A percentile compares a stretch with the other conserved stretches of the same genome.
Conservation (phyloP, 2,888 invertebrate genomes). For the Ormyrus labotus region DNA sequence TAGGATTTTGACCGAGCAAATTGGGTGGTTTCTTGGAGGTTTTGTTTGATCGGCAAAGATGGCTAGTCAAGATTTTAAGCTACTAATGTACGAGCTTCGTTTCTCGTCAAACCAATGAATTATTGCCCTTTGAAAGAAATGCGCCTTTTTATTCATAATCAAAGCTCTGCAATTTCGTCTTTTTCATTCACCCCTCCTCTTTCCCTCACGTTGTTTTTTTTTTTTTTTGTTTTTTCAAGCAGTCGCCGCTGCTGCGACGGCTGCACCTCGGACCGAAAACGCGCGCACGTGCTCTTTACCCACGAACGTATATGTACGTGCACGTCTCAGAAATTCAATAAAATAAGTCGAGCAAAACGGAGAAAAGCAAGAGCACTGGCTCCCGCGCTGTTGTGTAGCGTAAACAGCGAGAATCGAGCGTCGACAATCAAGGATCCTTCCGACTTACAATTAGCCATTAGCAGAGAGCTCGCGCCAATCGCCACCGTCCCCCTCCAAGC, state of each 20-base stretch:
- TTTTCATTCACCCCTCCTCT: neutral
- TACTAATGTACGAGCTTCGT: neutral
- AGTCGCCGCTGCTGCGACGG: neutral
- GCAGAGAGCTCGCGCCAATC: neutral
- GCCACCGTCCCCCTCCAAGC: neutral
- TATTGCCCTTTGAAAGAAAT: neutral
- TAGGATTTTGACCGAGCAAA: neutral
- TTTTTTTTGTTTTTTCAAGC: neutral
- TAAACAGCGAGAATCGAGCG: neutral
- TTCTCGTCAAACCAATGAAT: neutral
- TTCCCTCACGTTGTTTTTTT: constrained; percentile 1
- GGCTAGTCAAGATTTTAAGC: no score
- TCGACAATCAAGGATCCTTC: neutral
- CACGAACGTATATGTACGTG: constrained; percentile 5
- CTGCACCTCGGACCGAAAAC: constrained; percentile 24
- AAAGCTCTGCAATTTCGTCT: constrained; percentile 25
- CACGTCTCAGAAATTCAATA: neutral
- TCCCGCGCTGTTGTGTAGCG: no score
- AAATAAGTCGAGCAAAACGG: neutral
- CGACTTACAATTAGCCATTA: neutral
- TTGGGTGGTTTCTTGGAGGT: neutral
- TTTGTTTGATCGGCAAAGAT: no score
- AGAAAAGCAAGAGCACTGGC: no score
- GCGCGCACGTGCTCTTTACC: constrained; percentile 37
- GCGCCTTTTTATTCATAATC: no score